Evolutionary conservation across 2,888 invertebrate species (phyloP).

Genomic region (Andricus quercusramuli): DNA sequence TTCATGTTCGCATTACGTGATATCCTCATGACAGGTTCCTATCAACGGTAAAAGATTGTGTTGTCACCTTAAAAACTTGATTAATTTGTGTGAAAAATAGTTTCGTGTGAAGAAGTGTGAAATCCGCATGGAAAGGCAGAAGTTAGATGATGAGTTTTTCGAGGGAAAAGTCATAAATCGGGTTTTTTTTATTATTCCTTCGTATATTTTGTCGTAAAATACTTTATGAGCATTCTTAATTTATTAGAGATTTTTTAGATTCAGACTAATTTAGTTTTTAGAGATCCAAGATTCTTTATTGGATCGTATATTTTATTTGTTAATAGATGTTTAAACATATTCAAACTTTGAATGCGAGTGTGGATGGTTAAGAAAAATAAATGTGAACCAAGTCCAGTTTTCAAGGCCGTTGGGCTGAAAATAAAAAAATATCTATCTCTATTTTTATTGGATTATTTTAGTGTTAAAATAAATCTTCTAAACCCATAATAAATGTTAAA

Average conservation of each 20-base stretch:
- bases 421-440: no score
- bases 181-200: not conserved
- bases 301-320: no score
- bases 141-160: not conserved
- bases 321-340: no score
- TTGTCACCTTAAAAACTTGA: not conserved
- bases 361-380: no score
- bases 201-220: not conserved
- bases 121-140: not conserved
- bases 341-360: no score
- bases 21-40: conserved; percentile 1
- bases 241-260: not conserved
- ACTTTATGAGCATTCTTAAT: not conserved
- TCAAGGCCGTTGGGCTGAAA: no score
- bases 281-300: not conserved
- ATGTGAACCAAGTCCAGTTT: no score
- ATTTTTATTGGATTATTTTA: no score
- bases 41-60: not conserved
- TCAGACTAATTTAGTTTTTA: no score
- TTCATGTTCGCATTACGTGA: not conserved
- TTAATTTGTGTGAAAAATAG: not conserved
- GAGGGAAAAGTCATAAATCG: not conserved
- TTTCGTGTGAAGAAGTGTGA: not conserved
- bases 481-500: no score
- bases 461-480: no score